A percentile compares a stretch with the other conserved stretches of the same genome.
Evolutionary conservation across 2,113 vertebrate species (phyloP).

Genomic region (Cisticola juncidis): DNA sequence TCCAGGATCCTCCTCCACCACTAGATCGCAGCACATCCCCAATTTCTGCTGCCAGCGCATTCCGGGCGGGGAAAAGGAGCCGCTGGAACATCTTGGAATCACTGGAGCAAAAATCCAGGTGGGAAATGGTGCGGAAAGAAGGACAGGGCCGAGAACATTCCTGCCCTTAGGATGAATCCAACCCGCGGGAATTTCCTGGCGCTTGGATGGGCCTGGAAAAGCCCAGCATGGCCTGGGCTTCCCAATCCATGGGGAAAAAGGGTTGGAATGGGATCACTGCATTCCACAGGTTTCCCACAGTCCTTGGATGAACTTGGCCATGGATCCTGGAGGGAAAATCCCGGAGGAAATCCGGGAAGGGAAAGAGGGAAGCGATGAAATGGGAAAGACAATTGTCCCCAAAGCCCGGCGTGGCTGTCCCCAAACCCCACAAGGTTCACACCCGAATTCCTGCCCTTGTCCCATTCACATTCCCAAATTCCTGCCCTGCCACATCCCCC

Average conservation of each 20-base stretch:
- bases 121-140: not conserved
- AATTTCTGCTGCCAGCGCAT: fast-evolving
- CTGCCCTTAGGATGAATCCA: not conserved
- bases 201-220: not conserved
- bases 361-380: not conserved
- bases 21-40: conserved; percentile 66
- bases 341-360: not conserved
- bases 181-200: not conserved
- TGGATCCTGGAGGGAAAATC: not conserved
- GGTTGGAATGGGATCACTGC: fast-evolving
- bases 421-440: not conserved
- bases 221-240: fast-evolving
- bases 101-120: not conserved
- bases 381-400: not conserved
- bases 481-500: not conserved
- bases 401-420: not conserved
- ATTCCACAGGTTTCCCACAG: not conserved
- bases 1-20: not conserved
- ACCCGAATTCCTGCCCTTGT: too few species aligned
- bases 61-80: not conserved
- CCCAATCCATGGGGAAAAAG: not conserved
- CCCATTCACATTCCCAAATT: not conserved
- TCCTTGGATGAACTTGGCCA: not conserved
- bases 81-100: not conserved
- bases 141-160: not conserved